Base-by-base conservation (phyloP, 1,140 invertebrate genomes). In the Papilio helenus region DNA sequence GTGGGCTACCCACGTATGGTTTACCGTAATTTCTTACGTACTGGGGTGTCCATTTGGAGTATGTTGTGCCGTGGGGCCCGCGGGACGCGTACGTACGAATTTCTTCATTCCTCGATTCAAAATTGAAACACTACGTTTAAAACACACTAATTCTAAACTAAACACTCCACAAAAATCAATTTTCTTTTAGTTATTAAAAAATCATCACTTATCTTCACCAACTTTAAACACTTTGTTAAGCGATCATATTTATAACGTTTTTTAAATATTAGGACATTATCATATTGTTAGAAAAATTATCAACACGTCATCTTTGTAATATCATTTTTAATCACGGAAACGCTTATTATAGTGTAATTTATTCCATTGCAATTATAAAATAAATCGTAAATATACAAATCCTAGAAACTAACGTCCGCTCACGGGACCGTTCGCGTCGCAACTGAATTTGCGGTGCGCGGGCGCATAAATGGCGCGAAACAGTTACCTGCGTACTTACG, bases 11-110 rank as follows among this genome's bases (percentile, higher is more conserved):
- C 61, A 29, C 20, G 58, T 61, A 29, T 29, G 26, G 61, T 34
- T 68, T 68, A 68, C 61, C 61, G 61, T 68, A 68, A 68, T 34
- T 29, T 68, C 61, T 29, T 68, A 68, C 87, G 84, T 34, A 88
- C 88, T 87, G 74, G 84, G 82, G 76, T 86, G 82, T 55, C 88
- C 88, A 72, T 88, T 90, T 82, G 80, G 23, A 68, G 61, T 26
- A 26, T 83, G 79, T 84, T 87, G 81, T 23, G 82, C 42, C 23
- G 79, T 26, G 39, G 78, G 79, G 23, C 77, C 72, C 42, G 76
- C 80, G 79, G 51, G 72, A 80, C 89, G 88, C 83, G 90, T 87
- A 26, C 88, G 85, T 86, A 91, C 87, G 84, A 91, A 91, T 87
- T 91, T 91, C 90, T 81, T 90, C 90, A 91, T 91, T 34, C 26